Evolutionary conservation across 1,140 invertebrate species (phyloP).

Genomic region (Cotesia vestalis): DNA sequence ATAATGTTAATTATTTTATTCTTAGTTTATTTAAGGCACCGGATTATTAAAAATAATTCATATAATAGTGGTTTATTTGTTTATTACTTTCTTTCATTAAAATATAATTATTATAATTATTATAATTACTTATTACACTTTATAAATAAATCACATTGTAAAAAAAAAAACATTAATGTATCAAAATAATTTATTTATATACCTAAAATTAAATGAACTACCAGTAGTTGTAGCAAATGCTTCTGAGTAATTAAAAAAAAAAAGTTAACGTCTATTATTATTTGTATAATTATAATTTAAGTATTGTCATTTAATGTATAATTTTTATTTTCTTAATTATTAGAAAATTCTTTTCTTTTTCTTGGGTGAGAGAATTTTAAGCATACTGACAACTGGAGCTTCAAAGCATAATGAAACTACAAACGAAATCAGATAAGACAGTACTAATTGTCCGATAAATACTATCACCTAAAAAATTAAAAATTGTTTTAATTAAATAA

Average conservation of each 20-base stretch:
- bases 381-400: slow-evolving; percentile 83
- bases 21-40: neutral
- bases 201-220: slow-evolving; percentile 20
- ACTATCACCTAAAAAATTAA: slow-evolving; percentile 71
- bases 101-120: neutral
- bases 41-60: slow-evolving; percentile 5
- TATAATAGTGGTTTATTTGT: slow-evolving; percentile 36
- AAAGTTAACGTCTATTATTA: neutral
- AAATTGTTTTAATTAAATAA: slow-evolving; percentile 3
- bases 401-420: slow-evolving; percentile 82
- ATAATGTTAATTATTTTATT: no score
- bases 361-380: slow-evolving; percentile 80
- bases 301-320: slow-evolving; percentile 25
- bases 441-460: slow-evolving; percentile 79
- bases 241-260: neutral
- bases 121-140: slow-evolving; percentile 11
- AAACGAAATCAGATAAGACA: slow-evolving; percentile 81
- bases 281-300: neutral
- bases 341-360: slow-evolving; percentile 67
- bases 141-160: slow-evolving; percentile 23
- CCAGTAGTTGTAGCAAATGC: no score
- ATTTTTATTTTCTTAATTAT: slow-evolving; percentile 29
- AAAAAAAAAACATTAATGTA: slow-evolving; percentile 27
- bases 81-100: neutral
- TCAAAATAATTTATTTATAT: slow-evolving; percentile 36